Conservation (phyloP, 2,888 invertebrate species). For the Aricia artaxerxes region DNA sequence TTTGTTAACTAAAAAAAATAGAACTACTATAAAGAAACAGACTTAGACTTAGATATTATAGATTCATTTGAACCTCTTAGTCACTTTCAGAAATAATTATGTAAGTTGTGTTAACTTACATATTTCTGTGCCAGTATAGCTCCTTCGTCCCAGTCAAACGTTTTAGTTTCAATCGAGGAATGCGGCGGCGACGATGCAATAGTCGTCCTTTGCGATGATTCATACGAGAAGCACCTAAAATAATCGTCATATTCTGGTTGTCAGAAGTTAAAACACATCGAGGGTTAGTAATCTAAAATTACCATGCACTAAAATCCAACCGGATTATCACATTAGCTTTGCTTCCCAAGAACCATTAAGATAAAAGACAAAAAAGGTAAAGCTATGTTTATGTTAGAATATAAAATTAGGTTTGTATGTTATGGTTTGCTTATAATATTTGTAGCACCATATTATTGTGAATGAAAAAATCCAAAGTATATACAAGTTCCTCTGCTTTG, state of each 20-base stretch:
- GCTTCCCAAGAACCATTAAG: neutral
- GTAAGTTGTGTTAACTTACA: conserved; percentile 51
- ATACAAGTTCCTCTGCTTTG: neutral
- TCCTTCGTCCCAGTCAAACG: conserved; percentile 77
- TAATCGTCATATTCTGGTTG: neutral
- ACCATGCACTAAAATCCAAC: conserved; percentile 12
- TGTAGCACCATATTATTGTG: conserved; percentile 15
- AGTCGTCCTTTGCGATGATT: conserved; percentile 82
- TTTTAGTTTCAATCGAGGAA: conserved; percentile 66
- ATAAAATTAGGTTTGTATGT: neutral
- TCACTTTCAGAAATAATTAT: neutral
- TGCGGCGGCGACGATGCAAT: conserved; percentile 74
- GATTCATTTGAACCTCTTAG: too few relatives aligned
- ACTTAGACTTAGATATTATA: too few relatives aligned
- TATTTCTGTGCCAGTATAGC: conserved; percentile 65
- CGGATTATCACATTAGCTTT: neutral
- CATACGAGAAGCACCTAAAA: conserved; percentile 87
- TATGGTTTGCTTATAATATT: neutral
- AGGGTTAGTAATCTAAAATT: conserved; percentile 15
- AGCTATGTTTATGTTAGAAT: conserved; percentile 2
- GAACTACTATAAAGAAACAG: too few relatives aligned
- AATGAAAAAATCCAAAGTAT: neutral
- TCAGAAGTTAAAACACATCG: neutral
- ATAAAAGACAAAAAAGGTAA: neutral
- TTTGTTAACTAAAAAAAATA: too few relatives aligned